Evolutionary conservation across 2,113 vertebrate species (phyloP), one percentile per base, ranked within the genome.

Genomic region (Camelus bactrianus): DNA sequence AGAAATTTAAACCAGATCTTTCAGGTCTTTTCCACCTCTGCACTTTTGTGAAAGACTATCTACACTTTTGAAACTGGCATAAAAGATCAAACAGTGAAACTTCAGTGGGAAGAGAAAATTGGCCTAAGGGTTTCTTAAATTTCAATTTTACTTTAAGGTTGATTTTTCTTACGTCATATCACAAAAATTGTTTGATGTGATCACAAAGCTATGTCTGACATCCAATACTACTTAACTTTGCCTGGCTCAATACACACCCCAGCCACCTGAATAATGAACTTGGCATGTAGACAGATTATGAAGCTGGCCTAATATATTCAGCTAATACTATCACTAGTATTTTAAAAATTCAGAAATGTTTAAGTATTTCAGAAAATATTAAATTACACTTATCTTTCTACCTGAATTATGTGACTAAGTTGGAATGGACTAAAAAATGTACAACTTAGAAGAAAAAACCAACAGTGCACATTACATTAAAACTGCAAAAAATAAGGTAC

Each of bases 71-170:
- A 87, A 92, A 64, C 38, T 24, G 28, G 19, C 26, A 76, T 15
- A 77, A 89, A 88, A 46, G 26, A 81, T 64, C 26, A 91, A 83
- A 95, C 19, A 62, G 56, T 60, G 19, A 72, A 65, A 69, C 28
- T 65, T 81, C 30, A 81, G 7, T 77, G 14, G 2, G 13, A 20
- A 85, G 56, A 91, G n/a, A 92, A 88, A 5, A 79, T 3, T 32
- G 8, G 19, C 65, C 91, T 30, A 72, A 87, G 30, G 50, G 3
- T 82, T 48, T 73, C 22, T 77, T 70, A 65, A 89, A 60, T n/a
- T 92, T 89, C 54, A 50, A 46, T 35, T 73, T 81, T 77, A 69
- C 38, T 65, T 96, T 96, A 35, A 76, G 67, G 62, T 60, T 90
- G 30, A 64, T 54, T 83, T 82, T 72, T 52, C 69, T 54, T 3